phyloP scores from a whole-genome alignment of 2,797 vertebrate genomes.

The Neomorphus geoffroyi region DNA sequence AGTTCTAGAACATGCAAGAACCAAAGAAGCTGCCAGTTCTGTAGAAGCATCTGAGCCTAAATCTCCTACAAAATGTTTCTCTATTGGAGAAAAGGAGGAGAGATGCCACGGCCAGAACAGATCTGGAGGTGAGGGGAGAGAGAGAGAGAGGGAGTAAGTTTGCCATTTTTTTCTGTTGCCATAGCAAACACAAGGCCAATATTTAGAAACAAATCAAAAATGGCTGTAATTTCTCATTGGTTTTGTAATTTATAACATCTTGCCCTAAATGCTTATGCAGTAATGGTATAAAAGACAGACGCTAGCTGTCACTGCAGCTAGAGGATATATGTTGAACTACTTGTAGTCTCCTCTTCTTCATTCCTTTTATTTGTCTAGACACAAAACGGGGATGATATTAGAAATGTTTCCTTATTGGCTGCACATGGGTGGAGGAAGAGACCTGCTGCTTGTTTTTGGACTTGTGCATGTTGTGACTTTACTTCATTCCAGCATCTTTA shows the following conservation, averaged over 20 bases:
- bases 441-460: slow-evolving; percentile 70
- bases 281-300: background rate
- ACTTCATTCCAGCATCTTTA: slow-evolving; percentile 66
- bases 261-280: background rate
- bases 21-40: background rate
- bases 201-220: background rate
- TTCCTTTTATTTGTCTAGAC: slow-evolving; percentile 67
- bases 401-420: slow-evolving; percentile 68
- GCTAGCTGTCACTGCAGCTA: background rate
- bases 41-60: background rate
- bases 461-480: slow-evolving; percentile 70
- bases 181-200: slow-evolving; percentile 56
- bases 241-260: background rate
- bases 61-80: background rate
- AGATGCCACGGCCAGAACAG: background rate
- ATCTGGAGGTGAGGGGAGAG: background rate
- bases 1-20: background rate
- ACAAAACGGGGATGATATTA: slow-evolving; percentile 66
- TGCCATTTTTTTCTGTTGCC: slow-evolving; percentile 19
- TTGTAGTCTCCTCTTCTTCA: slow-evolving; percentile 60
- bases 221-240: background rate
- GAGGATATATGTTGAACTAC: slow-evolving; percentile 49
- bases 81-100: background rate
- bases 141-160: background rate
- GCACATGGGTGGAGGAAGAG: slow-evolving; percentile 62